phyloP scores from a whole-genome alignment of 2,797 vertebrate genomes.

The Oreonectes daqikongensis region DNA sequence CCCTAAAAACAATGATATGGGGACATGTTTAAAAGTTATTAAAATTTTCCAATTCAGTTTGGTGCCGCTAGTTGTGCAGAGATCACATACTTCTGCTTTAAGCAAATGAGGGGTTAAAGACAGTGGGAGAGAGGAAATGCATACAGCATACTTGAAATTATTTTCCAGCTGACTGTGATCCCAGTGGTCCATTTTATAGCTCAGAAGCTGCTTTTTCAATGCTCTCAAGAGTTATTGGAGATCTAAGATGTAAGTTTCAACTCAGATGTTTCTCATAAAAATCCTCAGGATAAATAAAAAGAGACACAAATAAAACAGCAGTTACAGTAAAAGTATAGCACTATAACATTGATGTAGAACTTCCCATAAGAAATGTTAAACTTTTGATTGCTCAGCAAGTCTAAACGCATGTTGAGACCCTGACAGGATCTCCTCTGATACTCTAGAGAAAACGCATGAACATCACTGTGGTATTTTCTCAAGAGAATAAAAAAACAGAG shows the following conservation, averaged over 20 bases:
- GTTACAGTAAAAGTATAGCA: background rate
- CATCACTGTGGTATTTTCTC: no score
- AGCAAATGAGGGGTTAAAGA: background rate
- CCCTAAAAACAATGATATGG: no score
- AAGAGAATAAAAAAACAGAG: background rate
- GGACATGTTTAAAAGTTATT: background rate
- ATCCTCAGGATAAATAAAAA: background rate
- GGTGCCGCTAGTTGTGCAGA: no score
- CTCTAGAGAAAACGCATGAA: no score
- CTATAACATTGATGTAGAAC: background rate
- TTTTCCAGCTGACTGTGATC: constrained; percentile 69
- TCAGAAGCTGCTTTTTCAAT: background rate
- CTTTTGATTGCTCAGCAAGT: background rate
- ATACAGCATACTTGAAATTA: constrained; percentile 59
- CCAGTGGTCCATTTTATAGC: background rate
- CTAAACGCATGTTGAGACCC: background rate
- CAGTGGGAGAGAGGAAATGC: background rate
- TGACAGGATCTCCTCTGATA: background rate
- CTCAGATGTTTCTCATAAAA: background rate
- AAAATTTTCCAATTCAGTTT: no score
- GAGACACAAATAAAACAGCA: background rate
- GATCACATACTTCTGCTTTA: no score
- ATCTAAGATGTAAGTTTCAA: background rate
- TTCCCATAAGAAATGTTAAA: background rate
- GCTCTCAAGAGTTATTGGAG: background rate